Conservation (phyloP, 2,797 vertebrate species). For the Clarias platycephalus region DNA sequence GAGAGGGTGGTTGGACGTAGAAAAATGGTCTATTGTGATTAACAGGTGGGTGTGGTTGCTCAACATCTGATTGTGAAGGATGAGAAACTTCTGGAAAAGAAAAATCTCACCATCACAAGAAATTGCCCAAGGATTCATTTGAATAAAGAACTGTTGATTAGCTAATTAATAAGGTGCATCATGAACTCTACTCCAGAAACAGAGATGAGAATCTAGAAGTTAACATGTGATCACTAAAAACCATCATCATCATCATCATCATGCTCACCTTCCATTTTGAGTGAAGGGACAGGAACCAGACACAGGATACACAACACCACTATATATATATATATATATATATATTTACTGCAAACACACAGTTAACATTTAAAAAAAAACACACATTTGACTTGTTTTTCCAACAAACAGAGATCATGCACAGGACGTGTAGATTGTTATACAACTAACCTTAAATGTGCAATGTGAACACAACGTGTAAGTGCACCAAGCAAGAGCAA, state of each 20-base stretch:
- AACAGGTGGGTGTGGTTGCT: constrained; percentile 55
- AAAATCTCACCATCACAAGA: not conserved
- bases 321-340: constrained; percentile 53
- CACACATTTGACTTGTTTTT: not conserved
- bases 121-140: too few relatives aligned
- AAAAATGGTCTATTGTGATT: constrained; percentile 67
- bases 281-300: constrained; percentile 47
- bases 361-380: not conserved
- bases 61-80: constrained; percentile 60
- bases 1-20: constrained; percentile 65
- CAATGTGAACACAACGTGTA: constrained; percentile 46
- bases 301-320: constrained; percentile 59
- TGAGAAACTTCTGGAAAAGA: constrained; percentile 54
- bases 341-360: constrained; percentile 40
- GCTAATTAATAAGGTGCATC: not conserved
- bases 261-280: constrained; percentile 61
- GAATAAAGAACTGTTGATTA: not conserved
- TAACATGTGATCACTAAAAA: not conserved
- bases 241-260: not conserved
- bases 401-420: not conserved
- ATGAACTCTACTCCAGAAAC: too few relatives aligned
- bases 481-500: constrained; percentile 56
- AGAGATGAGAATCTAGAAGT: not conserved
- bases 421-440: not conserved
- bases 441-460: constrained; percentile 43